phyloP scores from a whole-genome alignment of 1,140 invertebrate genomes.

The Drosophila sechellia region DNA sequence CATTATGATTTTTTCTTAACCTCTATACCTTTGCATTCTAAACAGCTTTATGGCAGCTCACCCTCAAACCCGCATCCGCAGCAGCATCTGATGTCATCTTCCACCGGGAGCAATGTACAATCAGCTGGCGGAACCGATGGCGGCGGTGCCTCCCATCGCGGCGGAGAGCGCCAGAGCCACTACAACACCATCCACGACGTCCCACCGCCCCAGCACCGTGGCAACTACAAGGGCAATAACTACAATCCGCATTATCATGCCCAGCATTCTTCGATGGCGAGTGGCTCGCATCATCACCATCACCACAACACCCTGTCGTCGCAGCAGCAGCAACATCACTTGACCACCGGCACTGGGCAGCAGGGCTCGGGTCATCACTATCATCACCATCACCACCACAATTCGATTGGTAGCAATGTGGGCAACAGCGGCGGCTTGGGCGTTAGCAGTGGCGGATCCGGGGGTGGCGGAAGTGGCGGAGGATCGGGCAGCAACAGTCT shows the following conservation, averaged over 20 bases:
- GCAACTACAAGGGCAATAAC: constrained; percentile 82
- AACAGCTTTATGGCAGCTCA: constrained; percentile 67
- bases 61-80: constrained; percentile 57
- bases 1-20: background rate
- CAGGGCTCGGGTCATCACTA: constrained; percentile 59
- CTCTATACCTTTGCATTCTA: background rate
- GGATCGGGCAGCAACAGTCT: constrained; percentile 47
- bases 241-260: constrained; percentile 82
- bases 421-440: constrained; percentile 64
- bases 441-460: constrained; percentile 40
- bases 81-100: constrained; percentile 65
- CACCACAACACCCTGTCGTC: constrained; percentile 55
- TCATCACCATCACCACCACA: constrained; percentile 66
- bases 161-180: constrained; percentile 55
- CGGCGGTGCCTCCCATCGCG: constrained; percentile 51
- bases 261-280: constrained; percentile 63
- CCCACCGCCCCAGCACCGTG: constrained; percentile 69
- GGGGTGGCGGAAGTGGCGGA: constrained; percentile 21
- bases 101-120: constrained; percentile 55
- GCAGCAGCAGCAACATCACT: constrained; percentile 63
- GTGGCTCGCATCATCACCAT: constrained; percentile 64
- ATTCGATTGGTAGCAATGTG: constrained; percentile 74
- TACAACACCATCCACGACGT: constrained; percentile 57
- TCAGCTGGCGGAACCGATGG: constrained; percentile 46
- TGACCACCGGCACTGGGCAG: constrained; percentile 48